phyloP scores from a whole-genome alignment of 2,888 invertebrate species.

The Aphodius granarius region DNA sequence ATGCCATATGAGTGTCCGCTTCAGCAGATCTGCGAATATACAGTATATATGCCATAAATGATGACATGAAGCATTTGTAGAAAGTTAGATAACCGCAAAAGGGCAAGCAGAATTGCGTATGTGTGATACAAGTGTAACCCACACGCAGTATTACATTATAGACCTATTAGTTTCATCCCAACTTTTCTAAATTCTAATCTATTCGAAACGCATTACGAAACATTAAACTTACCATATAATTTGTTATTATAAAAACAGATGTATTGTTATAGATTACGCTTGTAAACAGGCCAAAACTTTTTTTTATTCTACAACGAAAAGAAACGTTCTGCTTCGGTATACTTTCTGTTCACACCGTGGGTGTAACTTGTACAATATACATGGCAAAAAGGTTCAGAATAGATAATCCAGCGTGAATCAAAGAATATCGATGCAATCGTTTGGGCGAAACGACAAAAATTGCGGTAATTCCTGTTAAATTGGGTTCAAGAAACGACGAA shows the following conservation, averaged over 20 bases:
- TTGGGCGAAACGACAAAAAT: background rate
- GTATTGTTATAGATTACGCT: background rate
- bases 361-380: background rate
- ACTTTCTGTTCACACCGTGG: background rate
- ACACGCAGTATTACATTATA: background rate
- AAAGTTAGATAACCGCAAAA: constrained; percentile 8
- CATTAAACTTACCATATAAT: background rate
- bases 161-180: background rate
- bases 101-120: constrained; percentile 7
- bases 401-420: background rate
- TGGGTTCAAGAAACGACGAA: background rate
- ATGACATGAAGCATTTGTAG: constrained; percentile 13
- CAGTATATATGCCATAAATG: background rate
- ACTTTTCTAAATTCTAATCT: background rate
- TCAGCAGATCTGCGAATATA: background rate
- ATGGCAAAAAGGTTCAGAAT: background rate
- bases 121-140: background rate
- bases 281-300: background rate
- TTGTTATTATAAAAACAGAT: background rate
- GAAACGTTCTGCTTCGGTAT: background rate
- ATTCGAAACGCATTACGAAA: background rate
- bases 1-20: background rate
- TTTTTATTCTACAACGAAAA: background rate
- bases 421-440: background rate
- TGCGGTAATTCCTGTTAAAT: background rate